Base-by-base conservation (phyloP, 2,888 invertebrate genomes). In the Furcula furcula region DNA sequence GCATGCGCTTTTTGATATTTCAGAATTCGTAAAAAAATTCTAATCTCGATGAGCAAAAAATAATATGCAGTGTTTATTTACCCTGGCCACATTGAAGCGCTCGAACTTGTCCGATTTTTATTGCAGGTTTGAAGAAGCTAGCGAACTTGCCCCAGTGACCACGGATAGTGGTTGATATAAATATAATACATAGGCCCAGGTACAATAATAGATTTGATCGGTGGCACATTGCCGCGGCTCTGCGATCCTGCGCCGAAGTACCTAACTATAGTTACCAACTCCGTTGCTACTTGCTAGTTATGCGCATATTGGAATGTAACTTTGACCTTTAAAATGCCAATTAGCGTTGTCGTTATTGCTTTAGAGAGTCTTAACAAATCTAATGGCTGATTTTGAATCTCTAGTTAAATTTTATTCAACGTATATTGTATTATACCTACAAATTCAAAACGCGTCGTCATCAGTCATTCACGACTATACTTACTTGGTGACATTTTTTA, bases 121-220 rank as follows among this genome's bases (percentile, higher is more conserved):
- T 73, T 70, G 72, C 65, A 68, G 76, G 77, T 76, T 77, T 78
- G 69, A 80, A 80, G 75, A 77, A 76, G 72, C 76, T 62, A 73
- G 68, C 81, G 85, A 84, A 84, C 85, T 86, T 87, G 86, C 75
- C 79, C 86, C 70, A 85, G 69, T 85, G 83, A 83, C 85, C 77
- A 82, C 70, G 60, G 64, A 59, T 65, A 63, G 60, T 61, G 62
- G 61, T 71, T 70, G 71, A 74, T 80, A 79, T 79, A 82, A 84
- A 84, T 81, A 82, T 78, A 84, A 76, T 74, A 62, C 63, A 60
- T 62, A 65, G 68, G 65, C 61, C 66, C 56, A 71, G 59, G 58
- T 62, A 65, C 71, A 76, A 72, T 74, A 74, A 76, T 79, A 75
- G 67, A 64, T 46, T 58, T 57, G 44, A 51, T 60, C 46, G 62